Percentiles rank a stretch among this genome's conserved stretches.
Conservation (phyloP, 2,113 vertebrate genomes). For the Psammodynastes pulverulentus region DNA sequence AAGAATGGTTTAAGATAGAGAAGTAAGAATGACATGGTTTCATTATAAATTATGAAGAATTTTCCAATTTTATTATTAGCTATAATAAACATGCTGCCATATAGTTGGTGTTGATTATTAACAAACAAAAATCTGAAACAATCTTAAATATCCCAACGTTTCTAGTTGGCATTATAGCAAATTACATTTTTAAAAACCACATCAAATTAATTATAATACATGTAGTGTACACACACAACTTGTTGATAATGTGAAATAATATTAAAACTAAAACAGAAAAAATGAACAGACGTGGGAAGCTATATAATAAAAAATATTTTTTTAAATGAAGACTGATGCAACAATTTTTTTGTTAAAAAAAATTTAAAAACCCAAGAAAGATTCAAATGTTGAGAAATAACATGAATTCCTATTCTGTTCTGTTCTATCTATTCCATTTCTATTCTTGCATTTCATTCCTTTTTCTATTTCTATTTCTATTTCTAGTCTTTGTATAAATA, state of each 20-base stretch:
- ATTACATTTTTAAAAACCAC: not conserved
- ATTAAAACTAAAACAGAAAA: not conserved
- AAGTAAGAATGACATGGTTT: not conserved
- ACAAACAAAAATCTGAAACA: not conserved
- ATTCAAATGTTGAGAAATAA: not conserved
- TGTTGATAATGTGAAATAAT: not conserved
- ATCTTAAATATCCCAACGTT: not conserved
- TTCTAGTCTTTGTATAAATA: not conserved
- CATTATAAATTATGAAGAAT: not conserved
- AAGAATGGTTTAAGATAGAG: not conserved
- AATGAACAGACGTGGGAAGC: not conserved
- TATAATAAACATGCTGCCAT: not conserved
- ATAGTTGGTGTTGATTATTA: not conserved
- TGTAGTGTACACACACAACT: not conserved
- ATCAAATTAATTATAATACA: not conserved
- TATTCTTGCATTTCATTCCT: not conserved
- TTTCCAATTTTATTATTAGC: not conserved
- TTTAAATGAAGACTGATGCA: not conserved
- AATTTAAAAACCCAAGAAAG: not conserved
- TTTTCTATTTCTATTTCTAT: not conserved
- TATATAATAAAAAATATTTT: not conserved
- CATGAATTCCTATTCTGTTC: not conserved
- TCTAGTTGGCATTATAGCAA: not conserved
- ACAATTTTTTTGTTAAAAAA: not conserved
- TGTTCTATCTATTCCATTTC: too few species aligned